Conservation (phyloP, 2,888 invertebrate genomes). For the Herminia tarsipennalis region DNA sequence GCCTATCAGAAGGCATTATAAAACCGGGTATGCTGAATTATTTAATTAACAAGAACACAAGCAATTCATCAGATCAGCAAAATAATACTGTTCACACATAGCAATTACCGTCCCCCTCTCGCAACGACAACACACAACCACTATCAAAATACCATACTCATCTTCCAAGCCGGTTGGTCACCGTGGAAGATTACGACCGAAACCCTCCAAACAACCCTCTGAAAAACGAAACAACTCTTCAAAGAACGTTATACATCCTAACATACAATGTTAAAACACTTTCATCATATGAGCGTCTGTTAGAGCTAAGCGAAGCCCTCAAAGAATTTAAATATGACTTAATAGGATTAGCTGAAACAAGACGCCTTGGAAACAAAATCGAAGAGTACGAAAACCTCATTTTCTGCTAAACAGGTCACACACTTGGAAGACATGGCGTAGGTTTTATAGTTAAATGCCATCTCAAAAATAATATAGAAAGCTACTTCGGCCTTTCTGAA, state of each 20-base stretch:
- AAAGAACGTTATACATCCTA: background rate
- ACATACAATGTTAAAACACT: slow-evolving; percentile 33
- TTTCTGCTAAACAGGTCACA: slow-evolving; percentile 26
- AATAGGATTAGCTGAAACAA: slow-evolving; percentile 30
- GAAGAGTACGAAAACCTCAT: slow-evolving; percentile 36
- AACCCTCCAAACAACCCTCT: slow-evolving; percentile 3
- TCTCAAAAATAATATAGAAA: slow-evolving; percentile 26
- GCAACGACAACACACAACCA: background rate
- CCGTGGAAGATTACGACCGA: too few relatives aligned
- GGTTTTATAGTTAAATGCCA: slow-evolving; percentile 34
- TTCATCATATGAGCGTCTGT: slow-evolving; percentile 20
- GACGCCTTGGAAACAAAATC: slow-evolving; percentile 26
- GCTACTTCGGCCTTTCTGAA: slow-evolving; percentile 19
- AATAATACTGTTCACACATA: slow-evolving; percentile 6
- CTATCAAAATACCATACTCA: slow-evolving; percentile 6
- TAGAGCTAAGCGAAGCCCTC: slow-evolving; percentile 17
- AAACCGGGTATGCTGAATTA: slow-evolving; percentile 9
- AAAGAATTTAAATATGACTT: slow-evolving; percentile 32
- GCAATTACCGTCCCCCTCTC: slow-evolving; percentile 4
- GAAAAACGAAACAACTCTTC: slow-evolving; percentile 4
- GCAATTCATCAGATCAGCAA: background rate
- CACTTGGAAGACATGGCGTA: slow-evolving; percentile 26
- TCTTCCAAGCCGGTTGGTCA: slow-evolving; percentile 19
- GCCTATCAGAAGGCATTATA: slow-evolving; percentile 8
- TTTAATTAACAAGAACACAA: slow-evolving; percentile 2